Conservation (phyloP, 2,888 invertebrate genomes). For the Sturmia bella region DNA sequence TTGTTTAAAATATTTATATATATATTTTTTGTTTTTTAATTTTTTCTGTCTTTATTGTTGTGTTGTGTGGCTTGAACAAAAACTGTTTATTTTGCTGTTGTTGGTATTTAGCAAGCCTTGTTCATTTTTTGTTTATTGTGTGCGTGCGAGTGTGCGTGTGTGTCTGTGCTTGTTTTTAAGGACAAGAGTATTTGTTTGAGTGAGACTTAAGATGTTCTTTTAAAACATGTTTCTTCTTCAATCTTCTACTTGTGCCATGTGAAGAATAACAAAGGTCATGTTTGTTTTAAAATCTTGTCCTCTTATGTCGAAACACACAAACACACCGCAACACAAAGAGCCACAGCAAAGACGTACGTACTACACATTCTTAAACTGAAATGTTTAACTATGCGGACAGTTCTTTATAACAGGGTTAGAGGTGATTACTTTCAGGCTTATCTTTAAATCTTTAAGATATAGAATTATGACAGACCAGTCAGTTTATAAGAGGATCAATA, state of each 20-base stretch:
- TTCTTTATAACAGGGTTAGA: conserved; percentile 19
- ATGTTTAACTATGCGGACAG: conserved; percentile 27
- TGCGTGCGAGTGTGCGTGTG: no score
- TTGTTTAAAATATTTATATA: conserved; percentile 11
- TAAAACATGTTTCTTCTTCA: conserved; percentile 15
- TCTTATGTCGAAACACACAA: conserved; percentile 63
- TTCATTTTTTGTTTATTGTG: conserved; percentile 45
- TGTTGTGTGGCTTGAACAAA: no score
- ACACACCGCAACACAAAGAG: background rate
- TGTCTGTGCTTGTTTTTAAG: background rate
- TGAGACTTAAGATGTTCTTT: conserved; percentile 7
- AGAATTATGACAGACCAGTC: background rate
- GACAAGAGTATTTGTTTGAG: conserved; percentile 18
- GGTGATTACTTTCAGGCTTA: conserved; percentile 11
- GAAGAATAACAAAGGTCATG: conserved; percentile 62
- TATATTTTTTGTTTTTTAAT: conserved; percentile 48
- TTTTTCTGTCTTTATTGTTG: no score
- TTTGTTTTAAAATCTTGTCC: conserved; percentile 67
- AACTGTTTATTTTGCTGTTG: no score
- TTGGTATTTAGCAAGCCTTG: conserved; percentile 61
- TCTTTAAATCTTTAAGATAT: conserved; percentile 1
- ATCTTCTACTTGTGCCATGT: conserved; percentile 31
- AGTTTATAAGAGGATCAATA: no score
- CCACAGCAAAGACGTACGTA: background rate
- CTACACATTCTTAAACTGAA: conserved; percentile 2